Conservation (phyloP, 2,113 vertebrate genomes). For the Malurus cyaneus region DNA sequence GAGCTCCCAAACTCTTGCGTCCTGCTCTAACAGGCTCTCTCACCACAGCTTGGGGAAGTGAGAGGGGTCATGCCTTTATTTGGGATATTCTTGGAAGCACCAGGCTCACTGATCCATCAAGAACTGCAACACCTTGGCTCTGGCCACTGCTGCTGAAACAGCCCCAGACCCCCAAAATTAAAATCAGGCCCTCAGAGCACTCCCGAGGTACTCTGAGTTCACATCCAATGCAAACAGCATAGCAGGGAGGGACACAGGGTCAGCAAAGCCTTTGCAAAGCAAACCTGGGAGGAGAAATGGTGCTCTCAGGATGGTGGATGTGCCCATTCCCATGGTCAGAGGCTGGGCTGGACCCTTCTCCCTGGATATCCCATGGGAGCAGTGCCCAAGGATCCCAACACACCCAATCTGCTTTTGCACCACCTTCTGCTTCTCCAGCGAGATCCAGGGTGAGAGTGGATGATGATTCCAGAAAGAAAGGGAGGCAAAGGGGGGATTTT, state of each 20-base stretch:
- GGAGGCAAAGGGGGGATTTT: not conserved
- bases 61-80: not conserved
- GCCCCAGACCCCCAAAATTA: not conserved
- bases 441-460: not conserved
- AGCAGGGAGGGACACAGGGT: not conserved
- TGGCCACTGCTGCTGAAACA: not conserved
- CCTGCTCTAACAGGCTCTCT: not conserved
- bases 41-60: rapidly evolving
- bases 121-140: not conserved
- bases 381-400: not conserved
- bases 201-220: not conserved
- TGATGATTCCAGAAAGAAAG: not conserved
- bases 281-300: rapidly evolving
- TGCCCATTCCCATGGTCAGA: not conserved
- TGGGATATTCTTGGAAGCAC: not conserved
- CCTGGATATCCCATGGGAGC: not conserved
- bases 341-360: not conserved
- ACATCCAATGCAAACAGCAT: not conserved
- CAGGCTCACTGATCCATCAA: not conserved
- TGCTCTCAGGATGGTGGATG: rapidly evolving
- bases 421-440: not conserved
- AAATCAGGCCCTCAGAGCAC: not conserved
- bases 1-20: not conserved
- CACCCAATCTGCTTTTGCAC: no score
- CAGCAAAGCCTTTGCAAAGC: not conserved